Conservation (phyloP, 2,888 invertebrate species). For the Bimastos eiseni region DNA sequence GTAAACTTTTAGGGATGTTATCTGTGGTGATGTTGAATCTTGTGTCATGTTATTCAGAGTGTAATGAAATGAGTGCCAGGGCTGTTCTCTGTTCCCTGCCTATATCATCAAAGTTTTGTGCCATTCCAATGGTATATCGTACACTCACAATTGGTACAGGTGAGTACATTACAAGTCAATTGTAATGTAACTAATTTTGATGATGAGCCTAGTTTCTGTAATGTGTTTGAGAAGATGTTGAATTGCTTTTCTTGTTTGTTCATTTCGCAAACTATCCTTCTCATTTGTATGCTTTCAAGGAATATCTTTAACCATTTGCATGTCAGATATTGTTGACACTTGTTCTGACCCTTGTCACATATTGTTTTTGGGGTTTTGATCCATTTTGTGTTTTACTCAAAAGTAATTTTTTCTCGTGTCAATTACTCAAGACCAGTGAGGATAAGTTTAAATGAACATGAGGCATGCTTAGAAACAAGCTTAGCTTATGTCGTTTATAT, state of each 20-base stretch:
- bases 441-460: no score
- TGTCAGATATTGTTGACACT: no score
- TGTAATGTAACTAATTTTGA: neutral
- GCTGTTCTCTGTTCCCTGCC: slow-evolving; percentile 21
- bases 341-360: no score
- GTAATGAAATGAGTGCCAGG: slow-evolving; percentile 20
- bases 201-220: neutral
- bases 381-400: no score
- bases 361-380: no score
- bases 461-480: no score
- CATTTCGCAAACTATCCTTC: neutral
- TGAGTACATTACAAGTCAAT: slow-evolving; percentile 41
- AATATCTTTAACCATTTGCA: neutral
- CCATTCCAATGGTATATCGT: slow-evolving; percentile 72
- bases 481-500: no score
- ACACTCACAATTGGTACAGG: slow-evolving; percentile 76
- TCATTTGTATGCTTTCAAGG: neutral
- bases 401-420: no score
- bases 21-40: neutral
- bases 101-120: slow-evolving; percentile 33
- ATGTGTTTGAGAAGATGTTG: neutral
- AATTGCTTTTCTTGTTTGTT: neutral
- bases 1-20: no score
- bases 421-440: no score
- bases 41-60: neutral